These are phyloP conservation scores for Drosophila pallidifrons DNA, from an alignment of 1,140 invertebrate genomes.

Conservation along the genomic window DNA sequence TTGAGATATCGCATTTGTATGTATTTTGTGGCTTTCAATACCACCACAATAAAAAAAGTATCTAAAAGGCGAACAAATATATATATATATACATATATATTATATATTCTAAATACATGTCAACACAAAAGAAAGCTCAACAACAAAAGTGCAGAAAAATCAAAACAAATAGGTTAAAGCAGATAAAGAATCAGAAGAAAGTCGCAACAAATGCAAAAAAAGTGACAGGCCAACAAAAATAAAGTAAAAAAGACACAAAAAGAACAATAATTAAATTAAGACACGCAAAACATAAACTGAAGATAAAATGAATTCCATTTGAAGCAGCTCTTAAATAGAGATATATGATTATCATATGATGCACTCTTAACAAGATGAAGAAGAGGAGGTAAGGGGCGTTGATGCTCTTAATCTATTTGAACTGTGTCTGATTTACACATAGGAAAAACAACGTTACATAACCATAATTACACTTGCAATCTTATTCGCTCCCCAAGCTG, in stretches of 20 bases:
- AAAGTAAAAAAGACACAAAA: conserved; percentile 1
- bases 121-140: conserved; percentile 1
- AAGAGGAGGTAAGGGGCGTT: not conserved
- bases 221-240: not conserved
- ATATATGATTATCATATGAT: conserved; percentile 6
- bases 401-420: not conserved
- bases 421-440: not conserved
- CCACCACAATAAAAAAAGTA: not conserved
- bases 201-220: conserved; percentile 7
- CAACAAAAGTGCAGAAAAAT: not conserved
- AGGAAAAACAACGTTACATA: conserved; percentile 5
- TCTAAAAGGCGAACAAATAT: conserved; percentile 4
- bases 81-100: too few relatives aligned
- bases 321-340: conserved; percentile 1
- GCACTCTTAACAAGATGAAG: not conserved
- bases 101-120: conserved; percentile 2
- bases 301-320: not conserved
- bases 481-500: not conserved
- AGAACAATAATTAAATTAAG: conserved; percentile 38
- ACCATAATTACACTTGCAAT: conserved; percentile 8
- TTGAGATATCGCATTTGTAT: conserved; percentile 5
- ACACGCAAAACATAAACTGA: conserved; percentile 10
- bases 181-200: conserved; percentile 12
- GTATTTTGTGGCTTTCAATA: conserved; percentile 4
- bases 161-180: conserved; percentile 12